phyloP scores from a whole-genome alignment of 1,140 invertebrate genomes.

The Solenopsis invicta region DNA sequence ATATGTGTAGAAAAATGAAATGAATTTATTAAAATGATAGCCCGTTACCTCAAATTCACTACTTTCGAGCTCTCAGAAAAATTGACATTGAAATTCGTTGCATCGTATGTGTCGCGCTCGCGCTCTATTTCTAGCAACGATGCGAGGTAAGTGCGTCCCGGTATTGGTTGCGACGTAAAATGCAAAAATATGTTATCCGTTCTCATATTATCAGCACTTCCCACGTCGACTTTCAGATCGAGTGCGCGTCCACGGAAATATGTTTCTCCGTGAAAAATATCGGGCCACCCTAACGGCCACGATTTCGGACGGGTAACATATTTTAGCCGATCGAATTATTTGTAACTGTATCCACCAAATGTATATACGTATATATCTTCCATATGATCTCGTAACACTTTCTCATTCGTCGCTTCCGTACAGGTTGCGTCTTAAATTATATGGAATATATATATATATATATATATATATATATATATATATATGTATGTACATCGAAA shows the following conservation, averaged over 20 bases:
- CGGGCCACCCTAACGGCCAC: neutral
- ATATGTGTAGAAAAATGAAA: constrained; percentile 45
- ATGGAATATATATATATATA: neutral
- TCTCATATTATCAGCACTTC: constrained; percentile 70
- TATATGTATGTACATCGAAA: neutral
- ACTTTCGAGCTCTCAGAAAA: constrained; percentile 60
- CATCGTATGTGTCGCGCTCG: constrained; percentile 6
- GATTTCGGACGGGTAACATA: constrained; percentile 39
- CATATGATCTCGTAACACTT: constrained; percentile 45
- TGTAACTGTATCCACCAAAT: constrained; percentile 50
- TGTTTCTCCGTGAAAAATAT: constrained; percentile 54
- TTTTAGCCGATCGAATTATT: constrained; percentile 57
- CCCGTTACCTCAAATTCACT: constrained; percentile 57
- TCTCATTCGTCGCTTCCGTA: constrained; percentile 33
- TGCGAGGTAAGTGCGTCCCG: constrained; percentile 56
- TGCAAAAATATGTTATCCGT: constrained; percentile 74
- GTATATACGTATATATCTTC: constrained; percentile 18
- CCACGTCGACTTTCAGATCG: constrained; percentile 67
- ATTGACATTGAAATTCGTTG: constrained; percentile 58
- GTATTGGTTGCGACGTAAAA: constrained; percentile 61
- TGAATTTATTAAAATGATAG: constrained; percentile 65
- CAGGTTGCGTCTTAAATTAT: constrained; percentile 24
- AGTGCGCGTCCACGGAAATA: constrained; percentile 42
- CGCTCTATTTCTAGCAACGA: constrained; percentile 46
- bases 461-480: neutral